Evolutionary conservation across 2,888 invertebrate species (phyloP).

Genomic region (Liopterus haemorrhoidalis): DNA sequence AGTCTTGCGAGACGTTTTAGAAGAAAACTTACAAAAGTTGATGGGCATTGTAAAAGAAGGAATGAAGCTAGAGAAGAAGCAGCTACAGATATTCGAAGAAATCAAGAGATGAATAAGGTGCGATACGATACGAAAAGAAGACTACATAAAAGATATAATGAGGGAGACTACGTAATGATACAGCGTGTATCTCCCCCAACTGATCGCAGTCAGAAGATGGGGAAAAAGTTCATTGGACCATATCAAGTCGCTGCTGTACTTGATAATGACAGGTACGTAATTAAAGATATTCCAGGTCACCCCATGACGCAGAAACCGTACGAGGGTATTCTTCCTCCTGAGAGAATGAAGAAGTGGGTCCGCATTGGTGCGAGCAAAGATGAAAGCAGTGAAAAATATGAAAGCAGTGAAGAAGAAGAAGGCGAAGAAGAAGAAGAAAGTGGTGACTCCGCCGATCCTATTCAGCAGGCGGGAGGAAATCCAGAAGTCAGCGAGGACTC

Average conservation of each 20-base stretch:
- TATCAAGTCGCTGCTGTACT: conserved; percentile 13
- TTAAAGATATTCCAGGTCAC: conserved; percentile 20
- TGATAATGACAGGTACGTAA: conserved; percentile 18
- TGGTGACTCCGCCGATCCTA: neutral
- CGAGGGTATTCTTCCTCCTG: conserved; percentile 17
- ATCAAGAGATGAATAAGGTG: conserved; percentile 12
- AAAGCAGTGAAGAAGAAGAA: conserved; percentile 10
- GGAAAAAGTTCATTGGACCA: conserved; percentile 15
- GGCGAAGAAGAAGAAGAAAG: neutral
- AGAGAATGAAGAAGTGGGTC: conserved; percentile 18
- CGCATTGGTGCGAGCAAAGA: conserved; percentile 8
- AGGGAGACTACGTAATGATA: conserved; percentile 18
- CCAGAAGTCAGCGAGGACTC: neutral
- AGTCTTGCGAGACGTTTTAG: conserved; percentile 5
- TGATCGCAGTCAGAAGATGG: conserved; percentile 17
- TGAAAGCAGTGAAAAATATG: conserved; percentile 14
- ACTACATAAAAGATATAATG: conserved; percentile 14
- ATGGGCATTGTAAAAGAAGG: conserved; percentile 5
- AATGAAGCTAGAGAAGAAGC: conserved; percentile 11
- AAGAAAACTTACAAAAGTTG: conserved; percentile 8
- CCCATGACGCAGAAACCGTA: conserved; percentile 19
- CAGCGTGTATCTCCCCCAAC: conserved; percentile 5
- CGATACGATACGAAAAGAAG: conserved; percentile 12
- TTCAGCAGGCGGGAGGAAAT: neutral
- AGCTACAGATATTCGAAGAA: conserved; percentile 1